Conservation (phyloP, 2,888 invertebrate species). For the Acrobeloides nanus region DNA sequence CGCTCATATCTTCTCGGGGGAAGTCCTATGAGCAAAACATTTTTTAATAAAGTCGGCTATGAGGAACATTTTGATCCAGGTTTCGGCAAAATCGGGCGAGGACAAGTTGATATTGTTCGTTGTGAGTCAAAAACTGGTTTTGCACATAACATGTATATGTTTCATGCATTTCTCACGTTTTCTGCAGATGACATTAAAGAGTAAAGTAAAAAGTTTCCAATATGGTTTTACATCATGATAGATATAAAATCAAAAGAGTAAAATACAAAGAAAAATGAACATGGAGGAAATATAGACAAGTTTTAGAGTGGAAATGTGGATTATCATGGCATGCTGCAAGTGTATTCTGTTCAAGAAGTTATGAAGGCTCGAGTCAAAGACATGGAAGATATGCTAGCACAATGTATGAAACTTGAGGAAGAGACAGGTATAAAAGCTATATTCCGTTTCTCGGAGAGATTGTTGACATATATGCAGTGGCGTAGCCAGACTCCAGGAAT, state of each 20-base stretch:
- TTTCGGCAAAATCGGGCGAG: no score
- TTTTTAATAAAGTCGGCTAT: constrained; percentile 1
- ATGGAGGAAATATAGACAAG: neutral
- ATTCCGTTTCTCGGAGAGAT: no score
- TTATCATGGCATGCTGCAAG: constrained; percentile 42
- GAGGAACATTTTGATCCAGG: no score
- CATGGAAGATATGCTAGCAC: constrained; percentile 40
- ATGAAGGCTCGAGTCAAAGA: constrained; percentile 41
- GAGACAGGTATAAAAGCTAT: constrained; percentile 43
- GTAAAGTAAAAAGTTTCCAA: neutral
- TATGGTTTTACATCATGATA: neutral
- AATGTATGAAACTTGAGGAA: constrained; percentile 38
- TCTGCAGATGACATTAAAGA: no score
- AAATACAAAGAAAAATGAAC: neutral
- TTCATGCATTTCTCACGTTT: no score
- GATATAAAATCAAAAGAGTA: no score
- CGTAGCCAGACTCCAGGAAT: no score
- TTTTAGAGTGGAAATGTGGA: constrained; percentile 39
- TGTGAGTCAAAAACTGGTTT: no score
- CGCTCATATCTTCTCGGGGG: no score
- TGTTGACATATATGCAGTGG: no score
- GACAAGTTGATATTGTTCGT: no score
- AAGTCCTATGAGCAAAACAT: constrained; percentile 6
- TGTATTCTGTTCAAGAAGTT: constrained; percentile 35
- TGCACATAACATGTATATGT: no score